Evolutionary conservation across 2,113 vertebrate species (phyloP), one percentile per base, ranked within the genome.

Genomic region (Colius striatus): DNA sequence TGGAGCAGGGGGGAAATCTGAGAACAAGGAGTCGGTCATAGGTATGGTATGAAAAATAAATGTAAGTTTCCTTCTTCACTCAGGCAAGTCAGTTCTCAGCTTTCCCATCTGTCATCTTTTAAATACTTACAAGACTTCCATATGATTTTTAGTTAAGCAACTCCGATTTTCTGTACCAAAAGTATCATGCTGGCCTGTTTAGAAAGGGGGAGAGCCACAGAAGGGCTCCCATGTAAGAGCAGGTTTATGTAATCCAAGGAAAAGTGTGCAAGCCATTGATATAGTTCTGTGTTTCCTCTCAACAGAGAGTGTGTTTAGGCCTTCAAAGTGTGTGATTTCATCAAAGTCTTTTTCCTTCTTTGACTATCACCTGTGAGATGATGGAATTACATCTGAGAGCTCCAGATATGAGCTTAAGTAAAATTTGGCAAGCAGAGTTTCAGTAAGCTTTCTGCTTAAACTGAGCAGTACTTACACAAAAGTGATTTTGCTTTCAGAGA

Each of bases 1-100:
- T 9, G 17, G 36, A n/a, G 34, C 5, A 22, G 32, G 25, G 10
- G 8, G 10, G 16, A 29, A 11, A 16, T 8, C 0, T 3, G 15
- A 47, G 29, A 43, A 6, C 25, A 48, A 53, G 18, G 2, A 15
- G 32, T 77, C 67, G 30, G 30, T 89, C 66, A 34, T 7, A 62
- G 13, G 19, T 12, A 4, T 8, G 43, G 17, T 45, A 47, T 61
- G 67, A 34, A 72, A 54, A 82, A 45, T 9, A 66, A n/a, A 67
- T 14, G 19, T 41, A 2, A 0, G 0, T 60, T 63, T 87, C 11
- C 32, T 10, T 57, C 38, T 9, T 19, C 10, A 2, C 11, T 60
- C 18, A 32, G 21, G 23, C 47, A 84, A 47, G 26, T 47, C 36
- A n/a, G 23, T 75, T 87, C 43, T 88, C 53, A 70, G 23, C 45